Base-by-base conservation (phyloP, 2,888 invertebrate species). In the Tineola bisselliella region DNA sequence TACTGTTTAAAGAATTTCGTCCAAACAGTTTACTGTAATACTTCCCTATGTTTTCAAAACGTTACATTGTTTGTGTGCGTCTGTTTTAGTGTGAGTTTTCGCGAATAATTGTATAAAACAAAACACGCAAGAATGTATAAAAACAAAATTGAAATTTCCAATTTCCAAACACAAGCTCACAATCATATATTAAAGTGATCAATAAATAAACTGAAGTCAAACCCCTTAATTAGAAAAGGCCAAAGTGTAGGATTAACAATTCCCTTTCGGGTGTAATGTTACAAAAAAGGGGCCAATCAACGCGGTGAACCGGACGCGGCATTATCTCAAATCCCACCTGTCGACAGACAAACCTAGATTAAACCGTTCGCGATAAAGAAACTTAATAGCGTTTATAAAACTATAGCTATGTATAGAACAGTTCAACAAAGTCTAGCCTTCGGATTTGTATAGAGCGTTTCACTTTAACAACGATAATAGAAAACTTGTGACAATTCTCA, bases 301-400 rank as follows among this genome's bases (percentile, higher is more conserved):
- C 48, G 48, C 17, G 13, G 48, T 5, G 48, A 8, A 15, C 13
- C 48, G 13, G 48, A n/a, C n/a, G 8, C 2, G 48, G 48, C 3
- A 15, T 48, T 48, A 38, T 38, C 48, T 8, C 48, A 48, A 48
- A 48, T 48, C 48, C 48, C 48, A 48, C 48, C 48, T 48, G 54
- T 17, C 54, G 54, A 25, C n/a, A 52, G 52, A 8, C 52, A 25
- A 25, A 25, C 54, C 25, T 18, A 25, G 54, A 54, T 54, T 54
- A 54, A 54, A 54, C 54, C 18, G 18, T 18, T 54, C 3, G 15
- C 48, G 48, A 2, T 15, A 48, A 48, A 17, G 48, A 10, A 48
- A 48, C 48, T 48, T 13, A 48, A n/a, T n/a, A n/a, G 48, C 2
- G 15, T 48, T 13, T 1, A 13, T 17, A 10, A 48, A 48, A 48